phyloP scores from a whole-genome alignment of 64 coral and sea anemone species.

The Platygyra sinensis region DNA sequence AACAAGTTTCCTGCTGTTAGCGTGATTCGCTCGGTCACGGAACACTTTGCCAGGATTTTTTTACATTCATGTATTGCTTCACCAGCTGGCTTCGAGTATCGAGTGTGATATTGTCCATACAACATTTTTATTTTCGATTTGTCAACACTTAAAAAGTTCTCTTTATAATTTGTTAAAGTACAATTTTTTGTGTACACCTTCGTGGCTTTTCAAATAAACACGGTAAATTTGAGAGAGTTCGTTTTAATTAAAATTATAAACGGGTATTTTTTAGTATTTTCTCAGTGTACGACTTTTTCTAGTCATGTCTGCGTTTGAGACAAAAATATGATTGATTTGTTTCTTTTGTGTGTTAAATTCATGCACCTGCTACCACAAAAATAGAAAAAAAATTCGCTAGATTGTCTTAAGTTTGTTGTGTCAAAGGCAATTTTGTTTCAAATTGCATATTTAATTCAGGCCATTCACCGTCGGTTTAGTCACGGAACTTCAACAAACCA shows the following conservation, averaged over 20 bases:
- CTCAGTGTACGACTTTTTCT: not conserved
- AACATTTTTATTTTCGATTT: not conserved
- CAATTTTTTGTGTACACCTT: not conserved
- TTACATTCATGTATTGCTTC: not conserved
- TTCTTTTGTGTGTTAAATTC: slow-evolving; percentile 16
- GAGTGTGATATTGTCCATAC: not conserved
- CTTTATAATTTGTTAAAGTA: not conserved
- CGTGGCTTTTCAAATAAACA: not conserved
- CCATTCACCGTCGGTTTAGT: not conserved
- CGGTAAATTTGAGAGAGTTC: not conserved
- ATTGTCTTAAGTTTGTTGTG: not conserved
- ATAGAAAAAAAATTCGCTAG: not conserved
- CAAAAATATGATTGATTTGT: slow-evolving; percentile 4
- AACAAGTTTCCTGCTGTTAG: slow-evolving; percentile 14
- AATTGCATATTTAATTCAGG: slow-evolving; percentile 16
- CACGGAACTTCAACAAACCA: not conserved
- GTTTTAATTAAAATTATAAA: not conserved
- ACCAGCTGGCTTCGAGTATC: slow-evolving; percentile 25
- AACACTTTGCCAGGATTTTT: not conserved
- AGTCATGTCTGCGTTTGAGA: not conserved
- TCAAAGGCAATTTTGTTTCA: not conserved
- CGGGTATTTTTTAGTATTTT: not conserved
- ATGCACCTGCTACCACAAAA: not conserved
- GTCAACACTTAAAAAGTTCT: not conserved
- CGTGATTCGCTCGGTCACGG: slow-evolving; percentile 18